These are phyloP conservation scores for Proteles cristata DNA, from an alignment of 2,113 vertebrate species.

Conservation along the genomic window DNA sequence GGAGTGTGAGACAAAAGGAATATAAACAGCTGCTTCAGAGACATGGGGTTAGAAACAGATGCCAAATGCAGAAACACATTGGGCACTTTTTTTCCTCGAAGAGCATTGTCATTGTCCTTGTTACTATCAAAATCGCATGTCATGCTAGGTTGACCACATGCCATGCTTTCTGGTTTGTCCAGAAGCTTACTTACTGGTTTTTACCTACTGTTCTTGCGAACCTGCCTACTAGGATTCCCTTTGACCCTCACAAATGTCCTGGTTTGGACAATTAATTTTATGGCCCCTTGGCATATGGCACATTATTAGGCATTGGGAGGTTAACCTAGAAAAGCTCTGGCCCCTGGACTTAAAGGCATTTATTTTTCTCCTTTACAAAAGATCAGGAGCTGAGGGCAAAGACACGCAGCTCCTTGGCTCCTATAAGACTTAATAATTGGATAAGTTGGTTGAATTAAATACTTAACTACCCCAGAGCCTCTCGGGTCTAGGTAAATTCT, in stretches of 20 bases:
- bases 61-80: not conserved
- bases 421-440: not conserved
- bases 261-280: not conserved
- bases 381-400: not conserved
- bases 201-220: not conserved
- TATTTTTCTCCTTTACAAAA: not conserved
- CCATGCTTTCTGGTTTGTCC: not conserved
- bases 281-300: not conserved
- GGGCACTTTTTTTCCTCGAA: not conserved
- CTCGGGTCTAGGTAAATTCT: not conserved
- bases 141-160: not conserved
- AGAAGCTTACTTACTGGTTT: not conserved
- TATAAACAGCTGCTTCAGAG: not conserved
- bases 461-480: not conserved
- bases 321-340: not conserved
- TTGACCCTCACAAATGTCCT: not conserved
- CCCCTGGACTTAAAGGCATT: not conserved
- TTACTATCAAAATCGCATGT: not conserved
- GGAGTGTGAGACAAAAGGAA: not conserved
- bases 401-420: rapidly evolving
- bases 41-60: not conserved
- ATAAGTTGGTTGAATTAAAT: not conserved
- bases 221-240: not conserved
- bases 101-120: not conserved
- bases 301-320: not conserved